Evolutionary conservation across 2,888 invertebrate species (phyloP), one percentile per base, ranked within the genome.

Genomic region (Neoscelio sp.): DNA sequence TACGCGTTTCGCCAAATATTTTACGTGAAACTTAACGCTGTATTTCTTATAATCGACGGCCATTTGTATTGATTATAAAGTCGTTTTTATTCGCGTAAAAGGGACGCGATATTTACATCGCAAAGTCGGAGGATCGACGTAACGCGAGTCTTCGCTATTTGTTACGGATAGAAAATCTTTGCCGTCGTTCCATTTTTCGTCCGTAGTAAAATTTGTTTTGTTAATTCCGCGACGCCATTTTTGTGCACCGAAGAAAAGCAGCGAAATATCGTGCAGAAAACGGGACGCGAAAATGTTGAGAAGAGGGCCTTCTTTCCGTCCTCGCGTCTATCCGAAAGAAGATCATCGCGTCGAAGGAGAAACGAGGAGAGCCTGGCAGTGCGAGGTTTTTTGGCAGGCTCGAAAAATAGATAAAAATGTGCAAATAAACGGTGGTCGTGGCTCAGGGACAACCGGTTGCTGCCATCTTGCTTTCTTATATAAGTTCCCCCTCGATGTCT

Each of bases 381-480:
- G 50, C 64, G 60, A 71, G 48, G 78, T 81, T 81, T 81, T 81
- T 81, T 81, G 80, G 80, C 73, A 73, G 73, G 65, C 78, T 76
- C 85, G 87, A 89, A 88, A 89, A 89, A 89, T 89, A 88, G 88
- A 89, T 89, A 89, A 88, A 89, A 89, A 89, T 89, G 89, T 85
- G 86, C 89, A 89, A 89, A 89, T 89, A 89, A 89, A 88, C 87
- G 86, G 84, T 84, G 86, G 87, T 87, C 85, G 86, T 83, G 85
- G 86, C 87, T 89, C 89, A 88, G 89, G 89, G 89, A 89, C 89
- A 89, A 89, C 89, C 89, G 88, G 89, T 89, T 89, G 88, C 89
- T 88, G 88, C 89, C 88, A 89, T 89, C 83, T 86, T 87, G 85
- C 86, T 89, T 89, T 89, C 89, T 89, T 89, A 88, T 89, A 89